Conservation (phyloP, 2,113 vertebrate species). For the Chionomys nivalis region DNA sequence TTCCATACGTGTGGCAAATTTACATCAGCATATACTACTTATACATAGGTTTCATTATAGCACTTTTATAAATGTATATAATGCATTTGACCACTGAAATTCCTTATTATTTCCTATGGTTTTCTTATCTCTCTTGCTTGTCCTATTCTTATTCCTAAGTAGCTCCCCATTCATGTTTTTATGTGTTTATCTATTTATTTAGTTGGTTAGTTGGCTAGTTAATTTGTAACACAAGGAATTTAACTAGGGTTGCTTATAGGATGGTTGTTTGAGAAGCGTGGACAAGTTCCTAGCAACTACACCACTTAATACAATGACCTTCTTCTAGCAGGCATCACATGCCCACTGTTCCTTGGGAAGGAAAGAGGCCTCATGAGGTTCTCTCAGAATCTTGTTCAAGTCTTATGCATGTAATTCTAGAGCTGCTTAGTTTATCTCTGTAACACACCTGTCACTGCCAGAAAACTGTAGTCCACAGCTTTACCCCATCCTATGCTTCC, state of each 20-base stretch:
- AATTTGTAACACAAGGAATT: background rate
- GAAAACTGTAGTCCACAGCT: background rate
- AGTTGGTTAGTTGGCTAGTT: background rate
- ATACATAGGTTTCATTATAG: background rate
- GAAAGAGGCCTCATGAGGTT: background rate
- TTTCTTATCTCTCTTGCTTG: no score
- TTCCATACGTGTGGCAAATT: background rate
- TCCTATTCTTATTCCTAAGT: background rate
- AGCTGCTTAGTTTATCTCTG: background rate
- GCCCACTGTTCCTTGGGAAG: no score
- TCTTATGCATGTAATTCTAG: no score
- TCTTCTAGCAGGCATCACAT: background rate
- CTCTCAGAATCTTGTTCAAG: background rate
- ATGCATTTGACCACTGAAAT: no score
- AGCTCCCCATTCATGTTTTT: background rate
- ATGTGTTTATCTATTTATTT: background rate
- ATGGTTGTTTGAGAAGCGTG: background rate
- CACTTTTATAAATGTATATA: background rate
- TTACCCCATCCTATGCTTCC: background rate
- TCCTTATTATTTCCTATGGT: no score
- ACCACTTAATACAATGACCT: background rate
- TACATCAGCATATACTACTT: background rate
- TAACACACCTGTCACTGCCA: background rate
- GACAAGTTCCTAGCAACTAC: background rate
- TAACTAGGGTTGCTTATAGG: background rate